Conservation (phyloP, 2,797 vertebrate species). For the Cottoperca gobio region DNA sequence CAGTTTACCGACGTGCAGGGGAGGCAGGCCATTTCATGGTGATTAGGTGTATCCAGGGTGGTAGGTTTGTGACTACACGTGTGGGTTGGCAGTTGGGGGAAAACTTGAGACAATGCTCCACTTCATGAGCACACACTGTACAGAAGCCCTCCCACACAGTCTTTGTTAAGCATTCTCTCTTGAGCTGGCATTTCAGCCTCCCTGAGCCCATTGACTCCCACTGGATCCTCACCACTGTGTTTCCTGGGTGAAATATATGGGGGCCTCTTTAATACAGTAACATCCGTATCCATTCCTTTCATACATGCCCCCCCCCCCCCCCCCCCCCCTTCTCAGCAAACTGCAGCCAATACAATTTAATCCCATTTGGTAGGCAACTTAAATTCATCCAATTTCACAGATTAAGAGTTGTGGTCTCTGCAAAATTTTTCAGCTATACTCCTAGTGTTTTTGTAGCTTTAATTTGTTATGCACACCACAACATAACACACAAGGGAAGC, state of each 20-base stretch:
- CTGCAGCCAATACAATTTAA: conserved; percentile 81
- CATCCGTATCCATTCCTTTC: conserved; percentile 76
- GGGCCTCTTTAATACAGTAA: conserved; percentile 78
- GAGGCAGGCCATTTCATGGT: conserved; percentile 55
- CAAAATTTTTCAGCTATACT: conserved; percentile 55
- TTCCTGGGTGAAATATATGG: conserved; percentile 75
- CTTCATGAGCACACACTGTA: conserved; percentile 69
- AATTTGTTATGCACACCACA: conserved; percentile 26
- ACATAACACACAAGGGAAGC: conserved; percentile 12
- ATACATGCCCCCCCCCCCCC: conserved; percentile 49
- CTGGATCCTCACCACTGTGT: conserved; percentile 72
- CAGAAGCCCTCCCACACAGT: conserved; percentile 78
- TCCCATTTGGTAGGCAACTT: conserved; percentile 82
- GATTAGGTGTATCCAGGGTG: conserved; percentile 70
- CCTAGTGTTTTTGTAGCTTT: conserved; percentile 45
- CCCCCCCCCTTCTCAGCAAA: conserved; percentile 60
- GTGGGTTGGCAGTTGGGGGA: conserved; percentile 64
- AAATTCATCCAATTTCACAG: conserved; percentile 86
- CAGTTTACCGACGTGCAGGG: conserved; percentile 38
- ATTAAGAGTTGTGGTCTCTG: conserved; percentile 75
- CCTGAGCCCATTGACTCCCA: conserved; percentile 78
- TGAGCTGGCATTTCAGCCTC: conserved; percentile 77
- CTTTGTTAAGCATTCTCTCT: conserved; percentile 76
- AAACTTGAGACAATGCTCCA: conserved; percentile 77
- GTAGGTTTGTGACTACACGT: conserved; percentile 72